phyloP scores from a whole-genome alignment of 2,797 vertebrate genomes.

The Nothura maculosa region DNA sequence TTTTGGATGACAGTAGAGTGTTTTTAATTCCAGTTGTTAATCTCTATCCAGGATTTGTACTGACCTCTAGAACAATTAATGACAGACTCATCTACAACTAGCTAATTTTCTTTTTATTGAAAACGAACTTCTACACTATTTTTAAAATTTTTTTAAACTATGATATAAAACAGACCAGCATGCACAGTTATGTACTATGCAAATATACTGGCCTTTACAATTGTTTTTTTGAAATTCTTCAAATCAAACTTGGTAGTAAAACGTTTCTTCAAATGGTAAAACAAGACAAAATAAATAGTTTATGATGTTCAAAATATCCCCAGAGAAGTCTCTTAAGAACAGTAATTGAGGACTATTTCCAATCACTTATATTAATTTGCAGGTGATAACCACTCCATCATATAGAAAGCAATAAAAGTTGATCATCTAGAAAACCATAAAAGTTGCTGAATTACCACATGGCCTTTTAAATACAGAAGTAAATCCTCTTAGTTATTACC shows the following conservation, averaged over 20 bases:
- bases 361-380: not conserved
- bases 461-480: not conserved
- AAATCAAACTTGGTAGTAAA: not conserved
- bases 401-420: not conserved
- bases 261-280: not conserved
- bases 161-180: not conserved
- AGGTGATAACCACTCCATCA: not conserved
- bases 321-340: not conserved
- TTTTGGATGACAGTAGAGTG: not conserved
- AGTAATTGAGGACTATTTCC: not conserved
- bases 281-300: not conserved
- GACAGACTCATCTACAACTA: not conserved
- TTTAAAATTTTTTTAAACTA: not conserved
- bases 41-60: not conserved
- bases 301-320: not conserved
- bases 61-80: constrained; percentile 7
- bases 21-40: not conserved
- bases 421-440: not conserved
- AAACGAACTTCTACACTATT: not conserved
- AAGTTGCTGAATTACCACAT: not conserved
- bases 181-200: not conserved
- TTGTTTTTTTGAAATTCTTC: not conserved
- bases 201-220: not conserved
- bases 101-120: not conserved
- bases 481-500: not conserved